A percentile compares a stretch with the other conserved stretches of the same genome.
Evolutionary conservation across 2,113 vertebrate species (phyloP).

Genomic region (Bettongia penicillata): DNA sequence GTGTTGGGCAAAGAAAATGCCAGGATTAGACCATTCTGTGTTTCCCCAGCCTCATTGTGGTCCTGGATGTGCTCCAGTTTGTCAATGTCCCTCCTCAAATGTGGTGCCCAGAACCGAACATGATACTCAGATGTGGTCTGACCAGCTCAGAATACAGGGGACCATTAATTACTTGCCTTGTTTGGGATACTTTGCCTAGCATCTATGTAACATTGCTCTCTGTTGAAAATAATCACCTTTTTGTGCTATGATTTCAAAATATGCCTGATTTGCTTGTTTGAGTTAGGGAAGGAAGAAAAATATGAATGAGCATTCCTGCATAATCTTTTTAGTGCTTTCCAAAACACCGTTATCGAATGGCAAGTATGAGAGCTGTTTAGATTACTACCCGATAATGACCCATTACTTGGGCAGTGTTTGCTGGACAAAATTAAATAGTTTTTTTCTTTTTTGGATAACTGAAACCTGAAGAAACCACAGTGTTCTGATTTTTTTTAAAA

Average conservation of each 20-base stretch:
- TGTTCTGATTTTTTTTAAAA: background rate
- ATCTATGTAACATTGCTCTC: background rate
- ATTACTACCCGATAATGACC: background rate
- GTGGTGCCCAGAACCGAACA: background rate
- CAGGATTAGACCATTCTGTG: background rate
- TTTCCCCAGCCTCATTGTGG: background rate
- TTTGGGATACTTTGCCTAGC: background rate
- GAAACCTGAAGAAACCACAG: background rate
- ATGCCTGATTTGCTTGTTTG: background rate
- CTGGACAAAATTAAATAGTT: constrained; percentile 27
- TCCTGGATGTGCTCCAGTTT: background rate
- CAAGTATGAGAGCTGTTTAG: background rate
- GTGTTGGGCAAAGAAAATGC: background rate
- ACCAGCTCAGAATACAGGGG: background rate
- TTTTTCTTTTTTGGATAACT: constrained; percentile 14
- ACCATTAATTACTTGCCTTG: too few relatives aligned
- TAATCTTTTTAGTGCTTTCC: background rate
- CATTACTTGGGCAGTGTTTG: background rate
- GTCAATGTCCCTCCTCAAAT: background rate
- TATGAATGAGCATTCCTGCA: background rate
- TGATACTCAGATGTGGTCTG: background rate
- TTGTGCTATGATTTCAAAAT: background rate
- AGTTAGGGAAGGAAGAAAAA: background rate
- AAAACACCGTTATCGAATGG: background rate
- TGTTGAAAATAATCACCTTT: background rate